These are phyloP conservation scores for Ardeotis arabs DNA, from an alignment of 2,113 vertebrate genomes.

Conservation along the genomic window DNA sequence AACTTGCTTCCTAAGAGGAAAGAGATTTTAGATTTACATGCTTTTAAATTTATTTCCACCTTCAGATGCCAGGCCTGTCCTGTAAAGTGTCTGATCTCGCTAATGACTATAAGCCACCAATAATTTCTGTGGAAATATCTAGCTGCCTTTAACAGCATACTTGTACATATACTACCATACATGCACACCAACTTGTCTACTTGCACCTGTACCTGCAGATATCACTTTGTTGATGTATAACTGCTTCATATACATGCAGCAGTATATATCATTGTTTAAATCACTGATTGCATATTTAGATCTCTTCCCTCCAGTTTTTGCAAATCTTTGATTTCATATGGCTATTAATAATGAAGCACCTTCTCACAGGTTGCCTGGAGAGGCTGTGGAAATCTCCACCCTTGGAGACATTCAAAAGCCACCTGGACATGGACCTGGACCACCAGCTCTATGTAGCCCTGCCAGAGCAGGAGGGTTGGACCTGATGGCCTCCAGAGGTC, in stretches of 20 bases:
- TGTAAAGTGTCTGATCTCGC: neutral
- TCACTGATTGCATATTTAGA: neutral
- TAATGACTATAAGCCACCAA: neutral
- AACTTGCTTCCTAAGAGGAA: neutral
- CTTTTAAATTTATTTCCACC: neutral
- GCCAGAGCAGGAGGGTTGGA: neutral
- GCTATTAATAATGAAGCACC: neutral
- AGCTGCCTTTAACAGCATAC: neutral
- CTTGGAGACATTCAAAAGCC: neutral
- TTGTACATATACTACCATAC: neutral
- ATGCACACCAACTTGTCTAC: neutral
- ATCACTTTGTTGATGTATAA: neutral
- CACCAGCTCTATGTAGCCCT: neutral
- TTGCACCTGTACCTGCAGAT: neutral
- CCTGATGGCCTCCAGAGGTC: neutral
- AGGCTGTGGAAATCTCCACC: neutral
- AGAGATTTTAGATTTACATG: neutral
- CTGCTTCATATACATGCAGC: neutral
- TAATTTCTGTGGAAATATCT: neutral
- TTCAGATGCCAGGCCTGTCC: neutral
- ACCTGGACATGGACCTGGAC: neutral
- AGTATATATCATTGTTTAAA: neutral
- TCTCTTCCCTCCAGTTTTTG: neutral
- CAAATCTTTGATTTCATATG: neutral
- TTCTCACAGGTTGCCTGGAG: neutral